Percentiles rank a stretch among this genome's conserved stretches.
Conservation (phyloP, 92 coral and sea anemone genomes). For the Zoanthus solanderi region DNA sequence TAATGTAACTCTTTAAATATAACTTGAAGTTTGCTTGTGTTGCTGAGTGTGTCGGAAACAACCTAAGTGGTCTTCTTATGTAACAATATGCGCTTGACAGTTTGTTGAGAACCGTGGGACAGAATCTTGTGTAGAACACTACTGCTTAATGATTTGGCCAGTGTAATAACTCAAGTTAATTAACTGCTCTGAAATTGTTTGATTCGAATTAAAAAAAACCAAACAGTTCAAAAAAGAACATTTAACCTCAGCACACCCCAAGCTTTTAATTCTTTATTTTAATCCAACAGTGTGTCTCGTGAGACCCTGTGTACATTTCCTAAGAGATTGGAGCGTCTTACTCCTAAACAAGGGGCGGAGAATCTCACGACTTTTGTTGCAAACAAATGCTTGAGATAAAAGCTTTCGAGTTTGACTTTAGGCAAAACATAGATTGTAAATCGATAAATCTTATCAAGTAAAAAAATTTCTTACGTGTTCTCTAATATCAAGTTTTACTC, state of each 20-base stretch:
- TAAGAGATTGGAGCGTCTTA: not conserved
- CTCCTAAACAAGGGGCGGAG: slow-evolving; percentile 30
- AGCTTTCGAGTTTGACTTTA: not conserved
- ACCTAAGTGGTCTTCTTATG: not conserved
- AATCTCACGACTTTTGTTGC: not conserved
- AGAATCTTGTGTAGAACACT: not conserved
- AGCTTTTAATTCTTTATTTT: slow-evolving; percentile 25
- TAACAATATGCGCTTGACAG: slow-evolving; percentile 34
- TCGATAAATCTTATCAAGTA: not conserved
- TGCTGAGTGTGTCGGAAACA: not conserved
- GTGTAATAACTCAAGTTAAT: slow-evolving; percentile 3
- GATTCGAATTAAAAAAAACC: slow-evolving; percentile 15
- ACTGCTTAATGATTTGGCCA: not conserved
- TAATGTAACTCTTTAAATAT: not conserved
- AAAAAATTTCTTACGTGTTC: not conserved
- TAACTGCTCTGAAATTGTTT: not conserved
- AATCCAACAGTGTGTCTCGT: slow-evolving; percentile 35
- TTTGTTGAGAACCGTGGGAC: slow-evolving; percentile 32
- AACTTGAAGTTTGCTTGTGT: not conserved
- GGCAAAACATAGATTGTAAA: not conserved
- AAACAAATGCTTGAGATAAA: slow-evolving; percentile 5
- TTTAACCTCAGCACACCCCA: not conserved
- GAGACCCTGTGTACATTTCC: slow-evolving; percentile 35
- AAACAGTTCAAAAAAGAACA: not conserved
- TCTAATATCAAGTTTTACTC: not conserved